Evolutionary conservation across 2,888 invertebrate species (phyloP).

Genomic region (Mimachlamys varia): DNA sequence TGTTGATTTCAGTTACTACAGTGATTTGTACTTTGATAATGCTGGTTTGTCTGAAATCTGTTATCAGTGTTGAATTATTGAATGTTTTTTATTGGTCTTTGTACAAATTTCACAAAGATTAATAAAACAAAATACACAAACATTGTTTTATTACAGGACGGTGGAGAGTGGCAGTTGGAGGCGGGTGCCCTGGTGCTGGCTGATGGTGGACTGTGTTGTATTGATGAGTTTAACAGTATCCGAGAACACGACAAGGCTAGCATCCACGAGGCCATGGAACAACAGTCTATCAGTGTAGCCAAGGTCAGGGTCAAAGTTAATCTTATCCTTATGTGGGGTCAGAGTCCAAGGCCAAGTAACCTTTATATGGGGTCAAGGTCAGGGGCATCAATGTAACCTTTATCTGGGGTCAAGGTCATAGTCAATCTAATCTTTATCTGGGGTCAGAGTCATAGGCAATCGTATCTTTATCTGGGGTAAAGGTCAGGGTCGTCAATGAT

Average conservation of each 20-base stretch:
- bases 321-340: background rate
- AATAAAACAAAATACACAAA: too few relatives aligned
- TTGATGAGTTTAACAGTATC: conserved; percentile 94
- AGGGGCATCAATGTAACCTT: too few relatives aligned
- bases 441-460: background rate
- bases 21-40: too few relatives aligned
- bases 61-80: too few relatives aligned
- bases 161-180: conserved; percentile 94
- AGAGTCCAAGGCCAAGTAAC: background rate
- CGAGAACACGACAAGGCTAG: conserved; percentile 91
- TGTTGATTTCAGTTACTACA: too few relatives aligned
- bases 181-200: conserved; percentile 94
- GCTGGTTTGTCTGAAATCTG: too few relatives aligned
- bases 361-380: too few relatives aligned
- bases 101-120: too few relatives aligned
- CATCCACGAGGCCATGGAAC: conserved; percentile 97
- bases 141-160: conserved; percentile 87
- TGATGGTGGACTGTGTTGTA: conserved; percentile 95
- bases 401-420: conserved; percentile 82
- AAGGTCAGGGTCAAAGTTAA: conserved; percentile 85
- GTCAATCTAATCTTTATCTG: background rate
- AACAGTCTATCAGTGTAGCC: conserved; percentile 95
- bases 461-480: conserved; percentile 83
- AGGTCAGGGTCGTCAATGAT: conserved; percentile 84
- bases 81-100: too few relatives aligned